phyloP scores from a whole-genome alignment of 1,140 invertebrate genomes.

The Melipona quadrifasciata region DNA sequence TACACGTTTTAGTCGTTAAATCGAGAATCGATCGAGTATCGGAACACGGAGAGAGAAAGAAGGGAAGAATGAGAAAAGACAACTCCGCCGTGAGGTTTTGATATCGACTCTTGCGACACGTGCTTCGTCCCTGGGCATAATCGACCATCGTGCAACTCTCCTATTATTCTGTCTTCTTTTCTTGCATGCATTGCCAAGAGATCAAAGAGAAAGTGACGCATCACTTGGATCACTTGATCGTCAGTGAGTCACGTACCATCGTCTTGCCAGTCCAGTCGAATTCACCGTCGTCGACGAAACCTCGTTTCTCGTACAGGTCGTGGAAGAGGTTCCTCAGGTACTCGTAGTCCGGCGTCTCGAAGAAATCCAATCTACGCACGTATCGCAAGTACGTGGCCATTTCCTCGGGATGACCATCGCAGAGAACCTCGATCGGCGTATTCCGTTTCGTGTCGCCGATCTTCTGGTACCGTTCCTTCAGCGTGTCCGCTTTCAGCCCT shows the following conservation, averaged over 20 bases:
- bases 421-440: conserved; percentile 98
- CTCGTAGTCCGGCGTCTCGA: conserved; percentile 99
- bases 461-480: conserved; percentile 99
- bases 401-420: conserved; percentile 98
- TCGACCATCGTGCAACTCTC: conserved; percentile 3
- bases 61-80: background rate
- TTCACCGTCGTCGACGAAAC: conserved; percentile 96
- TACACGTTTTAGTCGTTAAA: background rate
- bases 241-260: conserved; percentile 85
- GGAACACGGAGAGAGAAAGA: background rate
- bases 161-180: conserved; percentile 25
- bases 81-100: background rate
- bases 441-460: conserved; percentile 99
- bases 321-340: conserved; percentile 97
- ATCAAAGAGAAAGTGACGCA: conserved; percentile 16
- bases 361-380: conserved; percentile 98
- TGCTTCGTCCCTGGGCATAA: conserved; percentile 23
- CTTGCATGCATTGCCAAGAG: conserved; percentile 21
- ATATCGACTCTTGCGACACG: conserved; percentile 48
- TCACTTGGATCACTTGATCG: conserved; percentile 9
- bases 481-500: conserved; percentile 99
- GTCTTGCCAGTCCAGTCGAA: conserved; percentile 99
- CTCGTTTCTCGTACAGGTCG: conserved; percentile 96
- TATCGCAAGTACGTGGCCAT: conserved; percentile 99
- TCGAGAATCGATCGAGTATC: background rate